phyloP scores from a whole-genome alignment of 1,140 invertebrate species.

The Goniozus legneri region DNA sequence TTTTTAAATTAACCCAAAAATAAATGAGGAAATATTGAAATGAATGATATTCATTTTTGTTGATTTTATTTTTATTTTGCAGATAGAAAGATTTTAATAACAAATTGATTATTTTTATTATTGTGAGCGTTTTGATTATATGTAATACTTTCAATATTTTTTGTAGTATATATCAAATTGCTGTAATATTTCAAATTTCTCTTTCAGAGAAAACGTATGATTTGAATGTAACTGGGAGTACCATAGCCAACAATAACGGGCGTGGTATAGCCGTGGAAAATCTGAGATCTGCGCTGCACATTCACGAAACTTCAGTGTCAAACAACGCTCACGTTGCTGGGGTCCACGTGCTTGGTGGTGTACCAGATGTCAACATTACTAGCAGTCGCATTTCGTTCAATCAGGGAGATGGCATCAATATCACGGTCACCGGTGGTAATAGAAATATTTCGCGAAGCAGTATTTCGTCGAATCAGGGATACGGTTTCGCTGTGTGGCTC shows the following conservation, averaged over 20 bases:
- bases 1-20: no score
- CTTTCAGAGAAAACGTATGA: constrained; percentile 76
- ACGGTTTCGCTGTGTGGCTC: constrained; percentile 83
- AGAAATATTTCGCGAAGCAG: constrained; percentile 81
- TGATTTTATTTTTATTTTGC: no score
- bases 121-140: no score
- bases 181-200: no score
- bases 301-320: constrained; percentile 77
- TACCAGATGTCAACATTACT: constrained; percentile 90
- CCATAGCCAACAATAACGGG: constrained; percentile 86
- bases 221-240: constrained; percentile 80
- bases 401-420: constrained; percentile 85
- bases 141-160: no score
- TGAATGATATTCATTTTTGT: no score
- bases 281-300: constrained; percentile 74
- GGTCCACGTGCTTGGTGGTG: constrained; percentile 79
- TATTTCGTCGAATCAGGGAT: constrained; percentile 75
- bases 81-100: no score
- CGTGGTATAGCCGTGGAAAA: constrained; percentile 86
- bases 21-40: no score
- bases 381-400: constrained; percentile 86
- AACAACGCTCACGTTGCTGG: constrained; percentile 86
- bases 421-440: constrained; percentile 87
- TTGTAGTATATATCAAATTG: no score
- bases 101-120: constrained; percentile 4